Conservation (phyloP, 2,797 vertebrate species). For the Smutsia temminckii region DNA sequence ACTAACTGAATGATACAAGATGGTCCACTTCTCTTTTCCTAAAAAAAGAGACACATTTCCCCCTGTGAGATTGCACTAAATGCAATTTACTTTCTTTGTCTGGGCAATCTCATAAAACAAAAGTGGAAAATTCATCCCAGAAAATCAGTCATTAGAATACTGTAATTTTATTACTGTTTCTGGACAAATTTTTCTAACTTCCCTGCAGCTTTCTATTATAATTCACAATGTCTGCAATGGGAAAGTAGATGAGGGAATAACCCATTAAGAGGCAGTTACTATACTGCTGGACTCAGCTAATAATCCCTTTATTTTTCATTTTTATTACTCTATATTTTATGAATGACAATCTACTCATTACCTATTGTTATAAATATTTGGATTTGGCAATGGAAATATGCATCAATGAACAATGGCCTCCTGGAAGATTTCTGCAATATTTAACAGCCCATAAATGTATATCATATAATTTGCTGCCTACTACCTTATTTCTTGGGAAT, state of each 20-base stretch:
- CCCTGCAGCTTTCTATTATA: conserved; percentile 54
- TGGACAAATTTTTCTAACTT: conserved; percentile 59
- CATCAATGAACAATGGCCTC: conserved; percentile 70
- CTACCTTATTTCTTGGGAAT: conserved; percentile 44
- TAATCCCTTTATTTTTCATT: conserved; percentile 77
- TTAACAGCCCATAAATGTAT: conserved; percentile 51
- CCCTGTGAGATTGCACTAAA: not conserved
- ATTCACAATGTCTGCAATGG: conserved; percentile 62
- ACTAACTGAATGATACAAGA: conserved; percentile 24
- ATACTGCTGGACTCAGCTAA: conserved; percentile 65
- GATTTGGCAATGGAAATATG: conserved; percentile 68
- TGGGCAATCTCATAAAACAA: conserved; percentile 38
- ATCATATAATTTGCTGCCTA: conserved; percentile 47
- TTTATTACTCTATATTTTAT: conserved; percentile 78
- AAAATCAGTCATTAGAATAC: conserved; percentile 52
- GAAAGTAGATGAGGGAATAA: conserved; percentile 71
- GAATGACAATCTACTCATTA: conserved; percentile 77
- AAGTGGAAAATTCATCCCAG: conserved; percentile 19
- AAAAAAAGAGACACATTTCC: not conserved
- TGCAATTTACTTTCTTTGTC: conserved; percentile 25
- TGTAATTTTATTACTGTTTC: conserved; percentile 64
- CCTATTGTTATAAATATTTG: conserved; percentile 78
- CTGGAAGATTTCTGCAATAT: conserved; percentile 65
- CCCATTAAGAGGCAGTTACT: conserved; percentile 70
- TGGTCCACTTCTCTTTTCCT: not conserved